Conservation (phyloP, 2,113 vertebrate genomes). For the Rallus limicola region DNA sequence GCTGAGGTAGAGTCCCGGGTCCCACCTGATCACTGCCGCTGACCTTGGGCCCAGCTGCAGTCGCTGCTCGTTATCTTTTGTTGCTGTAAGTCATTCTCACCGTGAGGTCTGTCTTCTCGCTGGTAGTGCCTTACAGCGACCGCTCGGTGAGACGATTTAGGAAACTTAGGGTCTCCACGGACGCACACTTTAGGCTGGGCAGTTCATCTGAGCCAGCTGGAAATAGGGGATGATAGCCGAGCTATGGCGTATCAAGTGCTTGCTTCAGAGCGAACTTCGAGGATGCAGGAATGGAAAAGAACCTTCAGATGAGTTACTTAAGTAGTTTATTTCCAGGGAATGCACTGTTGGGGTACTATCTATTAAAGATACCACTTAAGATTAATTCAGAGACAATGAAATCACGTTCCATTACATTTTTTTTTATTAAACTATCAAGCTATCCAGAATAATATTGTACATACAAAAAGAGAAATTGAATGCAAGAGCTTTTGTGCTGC, state of each 20-base stretch:
- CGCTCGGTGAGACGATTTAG: too few species aligned
- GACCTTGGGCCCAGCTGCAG: not conserved
- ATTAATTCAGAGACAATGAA: not conserved
- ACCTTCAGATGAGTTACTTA: not conserved
- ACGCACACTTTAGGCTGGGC: accelerated
- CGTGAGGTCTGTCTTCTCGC: not conserved
- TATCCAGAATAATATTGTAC: not conserved
- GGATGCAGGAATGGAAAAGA: not conserved
- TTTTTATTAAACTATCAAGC: accelerated
- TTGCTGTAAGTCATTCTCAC: not conserved
- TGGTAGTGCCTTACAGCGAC: too few species aligned
- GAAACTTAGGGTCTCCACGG: too few species aligned
- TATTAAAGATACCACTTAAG: accelerated
- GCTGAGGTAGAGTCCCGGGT: not conserved
- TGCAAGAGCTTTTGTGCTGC: not conserved
- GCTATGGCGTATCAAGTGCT: not conserved
- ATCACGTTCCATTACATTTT: accelerated
- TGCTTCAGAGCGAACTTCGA: not conserved
- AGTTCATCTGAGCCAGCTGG: not conserved
- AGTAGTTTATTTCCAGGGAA: not conserved
- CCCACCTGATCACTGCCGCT: accelerated
- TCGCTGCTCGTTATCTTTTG: too few species aligned
- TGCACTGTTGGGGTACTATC: too few species aligned
- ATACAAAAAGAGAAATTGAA: not conserved
- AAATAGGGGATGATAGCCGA: accelerated